Base-by-base conservation (phyloP, 2,797 vertebrate species). In the Diceros bicornis region DNA sequence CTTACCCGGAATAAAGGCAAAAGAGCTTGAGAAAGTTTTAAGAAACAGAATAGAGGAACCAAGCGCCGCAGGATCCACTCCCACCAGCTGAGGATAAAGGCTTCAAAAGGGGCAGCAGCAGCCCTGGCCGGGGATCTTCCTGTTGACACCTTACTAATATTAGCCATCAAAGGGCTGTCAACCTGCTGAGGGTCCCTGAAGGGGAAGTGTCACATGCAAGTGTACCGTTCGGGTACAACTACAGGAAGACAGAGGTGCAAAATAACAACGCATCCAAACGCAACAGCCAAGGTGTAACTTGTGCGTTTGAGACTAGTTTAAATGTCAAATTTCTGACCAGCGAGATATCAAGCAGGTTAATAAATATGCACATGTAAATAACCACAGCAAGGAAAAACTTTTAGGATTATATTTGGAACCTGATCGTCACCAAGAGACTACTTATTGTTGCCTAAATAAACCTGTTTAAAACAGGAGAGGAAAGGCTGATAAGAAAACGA, bases 181-280 rank as follows among this genome's bases (percentile, higher is more conserved):
- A 10, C 0, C 4, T 1, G 82, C 20, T 20, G 64, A 72, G 55
- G 89, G 97, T 75, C 95, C 82, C 98, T 94, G 96, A 97, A 98
- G 98, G 91, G 96, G 96, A 95, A 91, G 83, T 8, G 91, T 47
- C 82, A 25, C 96, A 66, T 75, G 1, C 20, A 91, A 16, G 71
- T 34, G 50, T 41, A 41, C 41, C 64, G 0, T 2, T 78, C 1
- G 59, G 79, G 93, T 96, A 97, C 77, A 95, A 50, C 83, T 55
- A 7, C 50, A 14, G 17, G 29, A 78, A 71, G 34, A 83, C 78
- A 0, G 87, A 57, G 88, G 47, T 62, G 32, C 29, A 12, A 47
- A 71, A 86, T 34, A 84, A 12, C 14, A 27, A n/a, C 20, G 32
- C 25, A 72, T 32, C 64, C 23, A 74, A 83, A 94, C 25, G 16